phyloP scores from a whole-genome alignment of 2,113 vertebrate genomes.

The Kryptolebias marmoratus region DNA sequence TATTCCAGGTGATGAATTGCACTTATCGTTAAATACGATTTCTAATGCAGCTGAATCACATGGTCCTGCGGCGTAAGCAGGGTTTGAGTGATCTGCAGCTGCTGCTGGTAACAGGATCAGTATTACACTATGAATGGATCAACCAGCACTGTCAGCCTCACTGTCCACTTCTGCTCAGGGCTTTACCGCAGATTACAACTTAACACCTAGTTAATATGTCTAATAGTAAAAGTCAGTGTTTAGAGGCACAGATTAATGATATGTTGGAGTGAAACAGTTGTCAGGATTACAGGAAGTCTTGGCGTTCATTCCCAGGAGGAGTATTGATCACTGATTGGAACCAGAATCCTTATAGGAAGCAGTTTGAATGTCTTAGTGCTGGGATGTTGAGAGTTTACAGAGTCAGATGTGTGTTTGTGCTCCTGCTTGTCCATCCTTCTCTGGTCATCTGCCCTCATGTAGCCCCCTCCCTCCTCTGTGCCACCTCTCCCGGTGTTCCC shows the following conservation, averaged over 20 bases:
- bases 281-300: constrained; percentile 61
- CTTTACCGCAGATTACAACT: constrained; percentile 76
- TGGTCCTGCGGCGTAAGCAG: constrained; percentile 48
- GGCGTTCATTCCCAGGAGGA: not conserved
- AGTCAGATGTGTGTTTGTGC: not conserved
- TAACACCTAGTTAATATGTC: constrained; percentile 78
- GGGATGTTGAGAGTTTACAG: too few species aligned
- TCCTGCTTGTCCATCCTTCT: too few species aligned
- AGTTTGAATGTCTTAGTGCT: not conserved
- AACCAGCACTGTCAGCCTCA: constrained; percentile 71
- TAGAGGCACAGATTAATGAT: constrained; percentile 69
- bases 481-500: constrained; percentile 45
- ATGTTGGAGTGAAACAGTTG: constrained; percentile 56
- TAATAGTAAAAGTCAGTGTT: constrained; percentile 75
- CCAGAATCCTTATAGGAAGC: not conserved
- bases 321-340: constrained; percentile 1
- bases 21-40: too few species aligned
- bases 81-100: constrained; percentile 64
- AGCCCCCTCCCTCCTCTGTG: not conserved
- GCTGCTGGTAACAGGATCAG: constrained; percentile 75
- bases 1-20: too few species aligned
- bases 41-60: constrained; percentile 52
- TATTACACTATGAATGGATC: constrained; percentile 76
- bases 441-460: constrained; percentile 1
- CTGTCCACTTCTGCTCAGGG: constrained; percentile 70